Evolutionary conservation across 2,888 invertebrate genomes (phyloP).

Genomic region (Morpho deidamia): DNA sequence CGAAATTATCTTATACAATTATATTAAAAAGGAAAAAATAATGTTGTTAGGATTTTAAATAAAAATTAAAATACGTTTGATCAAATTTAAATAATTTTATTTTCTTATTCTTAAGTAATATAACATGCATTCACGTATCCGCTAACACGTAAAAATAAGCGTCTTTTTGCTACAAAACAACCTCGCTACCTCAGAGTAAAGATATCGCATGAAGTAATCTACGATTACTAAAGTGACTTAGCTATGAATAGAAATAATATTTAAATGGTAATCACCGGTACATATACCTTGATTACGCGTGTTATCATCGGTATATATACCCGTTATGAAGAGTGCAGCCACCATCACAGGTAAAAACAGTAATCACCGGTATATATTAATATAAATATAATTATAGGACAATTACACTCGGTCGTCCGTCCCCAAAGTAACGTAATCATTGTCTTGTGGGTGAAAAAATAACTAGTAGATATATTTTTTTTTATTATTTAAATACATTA

Average conservation of each 20-base stretch:
- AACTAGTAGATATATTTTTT: too few species aligned
- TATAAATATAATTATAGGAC: neutral
- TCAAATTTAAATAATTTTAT: slow-evolving; percentile 68
- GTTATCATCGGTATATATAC: neutral
- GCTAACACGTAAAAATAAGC: slow-evolving; percentile 62
- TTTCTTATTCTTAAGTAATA: slow-evolving; percentile 60
- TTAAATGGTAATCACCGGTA: too few species aligned
- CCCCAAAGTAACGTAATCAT: neutral
- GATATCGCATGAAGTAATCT: neutral
- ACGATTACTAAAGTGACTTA: neutral
- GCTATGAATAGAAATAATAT: too few species aligned
- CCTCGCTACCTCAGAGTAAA: slow-evolving; percentile 19
- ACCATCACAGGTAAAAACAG: too few species aligned
- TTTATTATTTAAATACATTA: too few species aligned
- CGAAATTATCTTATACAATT: too few species aligned
- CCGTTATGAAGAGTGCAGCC: too few species aligned
- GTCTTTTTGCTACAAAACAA: slow-evolving; percentile 53
- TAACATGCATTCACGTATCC: slow-evolving; percentile 66
- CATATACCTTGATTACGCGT: neutral
- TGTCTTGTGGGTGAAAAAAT: too few species aligned
- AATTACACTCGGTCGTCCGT: neutral
- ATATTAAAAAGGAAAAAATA: too few species aligned
- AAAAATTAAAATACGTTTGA: neutral
- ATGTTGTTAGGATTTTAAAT: too few species aligned
- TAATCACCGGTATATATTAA: neutral